A percentile compares a stretch with the other conserved stretches of the same genome.
phyloP scores from a whole-genome alignment of 2,888 invertebrate genomes.

The Hesperia comma region DNA sequence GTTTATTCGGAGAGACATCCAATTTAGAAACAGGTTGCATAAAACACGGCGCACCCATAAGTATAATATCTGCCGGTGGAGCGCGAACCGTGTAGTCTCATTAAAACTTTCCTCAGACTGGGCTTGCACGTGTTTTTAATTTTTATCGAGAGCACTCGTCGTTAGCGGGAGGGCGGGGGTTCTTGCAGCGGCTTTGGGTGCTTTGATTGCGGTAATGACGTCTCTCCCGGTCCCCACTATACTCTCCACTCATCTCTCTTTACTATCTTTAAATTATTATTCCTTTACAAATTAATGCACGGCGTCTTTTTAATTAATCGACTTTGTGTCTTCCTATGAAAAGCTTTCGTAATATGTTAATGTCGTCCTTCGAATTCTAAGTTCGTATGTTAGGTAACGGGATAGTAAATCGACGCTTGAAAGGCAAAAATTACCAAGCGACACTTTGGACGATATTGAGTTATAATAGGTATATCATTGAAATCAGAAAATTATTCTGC shows the following conservation, averaged over 20 bases:
- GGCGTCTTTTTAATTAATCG: constrained; percentile 61
- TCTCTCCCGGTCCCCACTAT: constrained; percentile 59
- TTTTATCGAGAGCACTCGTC: constrained; percentile 83
- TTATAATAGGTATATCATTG: too few species aligned
- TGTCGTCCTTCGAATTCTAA: constrained; percentile 1
- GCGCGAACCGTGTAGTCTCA: constrained; percentile 75
- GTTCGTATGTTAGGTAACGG: neutral
- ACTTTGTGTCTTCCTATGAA: constrained; percentile 35
- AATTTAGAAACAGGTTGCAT: constrained; percentile 43
- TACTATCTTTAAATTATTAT: constrained; percentile 77
- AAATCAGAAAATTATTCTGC: too few species aligned
- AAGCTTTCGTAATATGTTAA: constrained; percentile 12
- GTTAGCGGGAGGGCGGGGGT: constrained; percentile 63
- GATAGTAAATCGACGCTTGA: too few species aligned
- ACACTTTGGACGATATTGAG: too few species aligned
- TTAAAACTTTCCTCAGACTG: constrained; percentile 83
- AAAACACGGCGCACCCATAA: constrained; percentile 42
- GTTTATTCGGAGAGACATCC: constrained; percentile 39
- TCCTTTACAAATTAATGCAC: constrained; percentile 73
- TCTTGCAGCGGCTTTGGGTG: constrained; percentile 66
- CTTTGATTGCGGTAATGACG: constrained; percentile 84
- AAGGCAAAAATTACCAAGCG: too few species aligned
- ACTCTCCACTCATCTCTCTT: constrained; percentile 66
- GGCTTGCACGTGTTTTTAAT: constrained; percentile 84
- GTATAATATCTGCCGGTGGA: constrained; percentile 57